Percentiles rank a stretch among this genome's conserved stretches.
These are phyloP conservation scores for Malacoraja senta DNA, from an alignment of 2,797 vertebrate species.

Conservation along the genomic window DNA sequence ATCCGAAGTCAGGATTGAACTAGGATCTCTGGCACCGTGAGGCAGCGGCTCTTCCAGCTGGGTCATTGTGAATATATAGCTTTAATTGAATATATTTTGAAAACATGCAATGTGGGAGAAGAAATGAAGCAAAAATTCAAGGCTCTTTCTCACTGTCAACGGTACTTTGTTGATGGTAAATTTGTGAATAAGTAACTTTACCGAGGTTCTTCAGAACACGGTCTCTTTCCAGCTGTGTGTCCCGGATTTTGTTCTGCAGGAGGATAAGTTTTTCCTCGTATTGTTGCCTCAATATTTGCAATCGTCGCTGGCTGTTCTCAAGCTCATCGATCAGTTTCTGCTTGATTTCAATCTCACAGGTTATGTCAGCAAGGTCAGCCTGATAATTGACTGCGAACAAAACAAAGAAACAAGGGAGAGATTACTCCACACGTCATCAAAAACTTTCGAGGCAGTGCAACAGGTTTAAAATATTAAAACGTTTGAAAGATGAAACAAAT, in stretches of 20 bases:
- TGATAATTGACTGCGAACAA: conserved; percentile 72
- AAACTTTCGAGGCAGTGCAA: not conserved
- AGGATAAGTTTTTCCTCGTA: conserved; percentile 94
- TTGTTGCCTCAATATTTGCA: conserved; percentile 88
- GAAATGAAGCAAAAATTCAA: not conserved
- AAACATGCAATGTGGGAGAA: not conserved
- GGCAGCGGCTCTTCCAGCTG: too few species aligned
- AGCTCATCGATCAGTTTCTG: conserved; percentile 96
- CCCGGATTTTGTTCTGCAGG: conserved; percentile 93
- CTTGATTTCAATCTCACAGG: conserved; percentile 97
- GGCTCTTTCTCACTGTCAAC: not conserved
- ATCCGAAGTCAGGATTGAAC: too few species aligned
- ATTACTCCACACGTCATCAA: not conserved
- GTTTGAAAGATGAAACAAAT: not conserved
- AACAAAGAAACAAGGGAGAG: not conserved
- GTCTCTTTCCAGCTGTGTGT: conserved; percentile 92
- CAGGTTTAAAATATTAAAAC: too few species aligned
- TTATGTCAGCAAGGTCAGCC: conserved; percentile 87
- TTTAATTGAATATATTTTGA: not conserved
- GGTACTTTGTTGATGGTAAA: not conserved
- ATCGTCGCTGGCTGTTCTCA: conserved; percentile 89
- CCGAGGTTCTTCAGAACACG: conserved; percentile 92
- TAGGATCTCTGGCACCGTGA: too few species aligned
- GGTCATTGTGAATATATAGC: too few species aligned
- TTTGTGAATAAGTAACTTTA: conserved; percentile 51